Percentiles rank a stretch among this genome's conserved stretches.
Conservation (phyloP, 2,888 invertebrate species). For the Tridacna gigas region DNA sequence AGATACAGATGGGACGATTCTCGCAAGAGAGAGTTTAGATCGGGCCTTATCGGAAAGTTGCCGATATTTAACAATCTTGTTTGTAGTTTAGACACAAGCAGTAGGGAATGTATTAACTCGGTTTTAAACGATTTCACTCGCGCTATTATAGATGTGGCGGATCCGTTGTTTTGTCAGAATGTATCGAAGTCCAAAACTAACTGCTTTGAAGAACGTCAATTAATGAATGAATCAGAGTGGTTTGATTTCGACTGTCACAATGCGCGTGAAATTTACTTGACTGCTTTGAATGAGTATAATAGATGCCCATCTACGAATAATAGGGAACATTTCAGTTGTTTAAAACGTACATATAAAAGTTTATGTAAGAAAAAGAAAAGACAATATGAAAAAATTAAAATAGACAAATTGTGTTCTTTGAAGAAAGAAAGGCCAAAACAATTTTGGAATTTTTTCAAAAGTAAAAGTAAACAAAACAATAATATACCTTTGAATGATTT, state of each 20-base stretch:
- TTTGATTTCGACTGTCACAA: neutral
- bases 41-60: too few species aligned
- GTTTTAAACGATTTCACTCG: neutral
- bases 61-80: too few species aligned
- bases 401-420: neutral
- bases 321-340: neutral
- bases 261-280: neutral
- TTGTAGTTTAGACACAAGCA: too few species aligned
- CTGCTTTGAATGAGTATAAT: too few species aligned
- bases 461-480: neutral
- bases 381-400: neutral
- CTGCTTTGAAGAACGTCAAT: too few species aligned
- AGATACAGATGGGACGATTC: neutral
- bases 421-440: conserved; percentile 4
- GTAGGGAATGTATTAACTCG: neutral
- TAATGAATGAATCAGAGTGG: too few species aligned
- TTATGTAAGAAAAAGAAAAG: conserved; percentile 3
- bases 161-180: neutral
- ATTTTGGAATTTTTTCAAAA: conserved; percentile 21
- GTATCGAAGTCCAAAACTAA: too few species aligned
- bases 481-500: neutral
- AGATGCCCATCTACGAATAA: too few species aligned
- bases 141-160: neutral
- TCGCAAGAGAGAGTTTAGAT: neutral
- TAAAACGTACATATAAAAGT: neutral